Conservation (phyloP, 30 jellyfish, hydroid and myxozoan genomes). For the Pseudorhiza aurosa region DNA sequence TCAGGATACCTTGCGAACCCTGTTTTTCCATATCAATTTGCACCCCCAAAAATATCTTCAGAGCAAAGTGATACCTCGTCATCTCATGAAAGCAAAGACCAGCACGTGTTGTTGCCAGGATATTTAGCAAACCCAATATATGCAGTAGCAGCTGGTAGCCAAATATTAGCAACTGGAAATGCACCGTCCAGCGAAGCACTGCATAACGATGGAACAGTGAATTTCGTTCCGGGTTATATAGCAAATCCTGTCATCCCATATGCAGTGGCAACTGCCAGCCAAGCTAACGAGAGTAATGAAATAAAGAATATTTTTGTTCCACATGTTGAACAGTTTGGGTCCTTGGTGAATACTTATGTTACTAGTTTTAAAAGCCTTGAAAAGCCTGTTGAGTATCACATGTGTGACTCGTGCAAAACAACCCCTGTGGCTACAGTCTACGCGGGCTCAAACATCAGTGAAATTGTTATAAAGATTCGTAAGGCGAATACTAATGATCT, state of each 20-base stretch:
- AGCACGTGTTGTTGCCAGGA: slow-evolving; percentile 37
- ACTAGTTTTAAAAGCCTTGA: slow-evolving; percentile 32
- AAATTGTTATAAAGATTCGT: slow-evolving; percentile 79
- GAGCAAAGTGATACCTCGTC: neutral
- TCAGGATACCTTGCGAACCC: slow-evolving; percentile 73
- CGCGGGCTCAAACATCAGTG: slow-evolving; percentile 59
- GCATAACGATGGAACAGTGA: slow-evolving; percentile 20
- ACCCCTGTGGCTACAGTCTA: slow-evolving; percentile 60
- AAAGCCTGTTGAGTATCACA: slow-evolving; percentile 35
- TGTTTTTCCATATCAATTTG: slow-evolving; percentile 53
- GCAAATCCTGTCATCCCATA: slow-evolving; percentile 80
- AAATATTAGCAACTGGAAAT: neutral
- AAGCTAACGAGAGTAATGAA: slow-evolving; percentile 27
- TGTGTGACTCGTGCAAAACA: slow-evolving; percentile 65
- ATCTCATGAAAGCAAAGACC: neutral
- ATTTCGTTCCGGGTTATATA: slow-evolving; percentile 67
- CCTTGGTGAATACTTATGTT: slow-evolving; percentile 55
- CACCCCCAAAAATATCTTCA: slow-evolving; percentile 12
- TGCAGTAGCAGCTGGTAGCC: slow-evolving; percentile 57
- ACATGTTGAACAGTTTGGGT: slow-evolving; percentile 68
- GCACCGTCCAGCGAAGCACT: slow-evolving; percentile 12
- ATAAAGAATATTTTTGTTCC: slow-evolving; percentile 58
- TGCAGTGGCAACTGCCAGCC: slow-evolving; percentile 32
- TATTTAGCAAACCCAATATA: slow-evolving; percentile 45
- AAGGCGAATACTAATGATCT: slow-evolving; percentile 40